These are phyloP conservation scores for Orthonyx spaldingii DNA, from an alignment of 2,113 vertebrate genomes.

Conservation along the genomic window DNA sequence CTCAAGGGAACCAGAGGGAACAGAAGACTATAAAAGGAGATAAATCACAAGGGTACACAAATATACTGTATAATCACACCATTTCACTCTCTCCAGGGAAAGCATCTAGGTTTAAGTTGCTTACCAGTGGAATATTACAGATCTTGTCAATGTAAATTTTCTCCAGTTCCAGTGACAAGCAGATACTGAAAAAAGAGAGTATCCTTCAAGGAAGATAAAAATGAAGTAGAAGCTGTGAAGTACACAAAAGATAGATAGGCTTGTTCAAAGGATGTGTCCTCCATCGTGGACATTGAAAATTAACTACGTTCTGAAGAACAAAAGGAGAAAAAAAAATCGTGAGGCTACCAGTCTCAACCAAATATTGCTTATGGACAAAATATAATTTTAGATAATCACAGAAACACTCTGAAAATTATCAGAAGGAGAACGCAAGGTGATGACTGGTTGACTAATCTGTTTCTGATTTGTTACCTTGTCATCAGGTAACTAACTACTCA, in stretches of 20 bases:
- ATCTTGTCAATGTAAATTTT: conserved; percentile 26
- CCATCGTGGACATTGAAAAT: neutral
- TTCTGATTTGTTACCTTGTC: neutral
- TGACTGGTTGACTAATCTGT: neutral
- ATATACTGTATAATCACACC: neutral
- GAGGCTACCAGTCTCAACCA: neutral
- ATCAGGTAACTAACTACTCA: neutral
- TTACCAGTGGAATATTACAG: conserved; percentile 14
- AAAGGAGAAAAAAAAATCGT: neutral
- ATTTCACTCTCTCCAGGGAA: neutral
- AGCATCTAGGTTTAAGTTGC: neutral
- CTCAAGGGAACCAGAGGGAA: conserved; percentile 4
- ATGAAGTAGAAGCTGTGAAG: neutral
- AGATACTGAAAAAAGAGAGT: neutral
- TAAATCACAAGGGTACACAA: conserved; percentile 33
- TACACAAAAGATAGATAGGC: neutral
- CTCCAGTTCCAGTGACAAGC: neutral
- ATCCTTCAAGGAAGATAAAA: conserved; percentile 17
- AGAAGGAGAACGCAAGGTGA: neutral
- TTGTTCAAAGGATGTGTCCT: neutral
- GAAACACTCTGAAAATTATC: neutral
- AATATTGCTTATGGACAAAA: neutral
- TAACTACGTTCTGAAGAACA: neutral
- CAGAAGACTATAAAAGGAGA: neutral
- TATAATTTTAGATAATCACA: neutral